These are phyloP conservation scores for Phalanger gymnotis DNA, from an alignment of 2,797 vertebrate species.

Conservation along the genomic window DNA sequence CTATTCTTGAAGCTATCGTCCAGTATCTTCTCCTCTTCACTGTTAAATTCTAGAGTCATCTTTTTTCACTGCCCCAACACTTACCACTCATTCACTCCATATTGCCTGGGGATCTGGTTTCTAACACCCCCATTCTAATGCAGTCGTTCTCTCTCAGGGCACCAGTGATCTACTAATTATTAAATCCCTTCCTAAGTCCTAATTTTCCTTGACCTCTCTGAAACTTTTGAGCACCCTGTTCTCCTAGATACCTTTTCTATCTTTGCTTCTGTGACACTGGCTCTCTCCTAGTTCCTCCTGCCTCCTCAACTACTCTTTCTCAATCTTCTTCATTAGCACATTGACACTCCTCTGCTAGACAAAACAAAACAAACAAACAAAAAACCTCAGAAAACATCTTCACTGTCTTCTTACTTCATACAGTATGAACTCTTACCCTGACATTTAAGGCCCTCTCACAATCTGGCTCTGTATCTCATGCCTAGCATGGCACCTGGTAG, in stretches of 20 bases:
- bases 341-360: not conserved
- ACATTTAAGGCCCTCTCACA: not conserved
- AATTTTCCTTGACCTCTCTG: not conserved
- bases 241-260: too few species aligned
- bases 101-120: not conserved
- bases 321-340: too few species aligned
- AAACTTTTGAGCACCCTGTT: not conserved
- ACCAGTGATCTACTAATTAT: not conserved
- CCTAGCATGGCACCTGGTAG: not conserved
- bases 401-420: not conserved
- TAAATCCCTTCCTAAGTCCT: not conserved
- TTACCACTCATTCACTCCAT: not conserved
- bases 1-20: not conserved
- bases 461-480: not conserved
- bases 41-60: not conserved
- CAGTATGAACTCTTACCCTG: not conserved
- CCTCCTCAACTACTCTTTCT: too few species aligned
- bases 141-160: not conserved
- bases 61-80: not conserved
- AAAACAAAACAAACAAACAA: not conserved
- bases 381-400: not conserved
- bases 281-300: too few species aligned
- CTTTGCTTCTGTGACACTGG: too few species aligned
- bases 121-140: too few species aligned
- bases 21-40: not conserved